A percentile compares a stretch with the other conserved stretches of the same genome.
These are phyloP conservation scores for Urocitellus parryii DNA, from an alignment of 2,113 vertebrate genomes.

Conservation along the genomic window DNA sequence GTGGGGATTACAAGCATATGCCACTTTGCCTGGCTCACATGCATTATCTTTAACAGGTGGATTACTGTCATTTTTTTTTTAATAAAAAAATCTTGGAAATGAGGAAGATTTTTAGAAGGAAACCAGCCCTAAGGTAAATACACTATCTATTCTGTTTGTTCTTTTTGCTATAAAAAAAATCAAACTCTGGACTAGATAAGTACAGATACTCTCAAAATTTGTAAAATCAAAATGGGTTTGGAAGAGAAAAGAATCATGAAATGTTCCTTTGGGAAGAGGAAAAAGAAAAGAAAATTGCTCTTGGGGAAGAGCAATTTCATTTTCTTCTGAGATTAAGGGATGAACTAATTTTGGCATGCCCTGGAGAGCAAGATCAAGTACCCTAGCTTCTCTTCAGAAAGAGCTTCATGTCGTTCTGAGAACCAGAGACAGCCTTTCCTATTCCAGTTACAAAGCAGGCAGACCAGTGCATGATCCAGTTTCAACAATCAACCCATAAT, in stretches of 20 bases:
- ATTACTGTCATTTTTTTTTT: slow-evolving; percentile 23
- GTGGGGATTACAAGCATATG: no score
- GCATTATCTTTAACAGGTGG: neutral
- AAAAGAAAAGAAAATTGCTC: no score
- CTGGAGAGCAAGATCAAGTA: neutral
- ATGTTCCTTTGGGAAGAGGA: neutral
- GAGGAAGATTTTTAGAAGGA: slow-evolving; percentile 60
- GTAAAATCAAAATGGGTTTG: slow-evolving; percentile 35
- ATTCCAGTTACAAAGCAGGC: slow-evolving; percentile 40
- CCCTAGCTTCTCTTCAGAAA: slow-evolving; percentile 27
- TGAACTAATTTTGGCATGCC: neutral
- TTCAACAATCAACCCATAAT: slow-evolving; percentile 38
- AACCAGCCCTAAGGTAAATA: slow-evolving; percentile 18
- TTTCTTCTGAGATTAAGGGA: neutral
- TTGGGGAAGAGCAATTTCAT: no score
- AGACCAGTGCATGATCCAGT: slow-evolving; percentile 15
- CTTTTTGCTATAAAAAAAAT: slow-evolving; percentile 44
- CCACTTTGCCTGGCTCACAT: no score
- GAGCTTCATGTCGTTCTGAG: neutral
- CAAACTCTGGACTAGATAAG: slow-evolving; percentile 46
- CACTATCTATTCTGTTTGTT: slow-evolving; percentile 24
- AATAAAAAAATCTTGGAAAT: slow-evolving; percentile 38
- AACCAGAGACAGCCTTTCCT: slow-evolving; percentile 37
- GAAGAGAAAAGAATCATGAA: slow-evolving; percentile 31
- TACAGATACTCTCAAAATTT: slow-evolving; percentile 26